phyloP scores from a whole-genome alignment of 2,113 vertebrate species.

The Peromyscus californicus region DNA sequence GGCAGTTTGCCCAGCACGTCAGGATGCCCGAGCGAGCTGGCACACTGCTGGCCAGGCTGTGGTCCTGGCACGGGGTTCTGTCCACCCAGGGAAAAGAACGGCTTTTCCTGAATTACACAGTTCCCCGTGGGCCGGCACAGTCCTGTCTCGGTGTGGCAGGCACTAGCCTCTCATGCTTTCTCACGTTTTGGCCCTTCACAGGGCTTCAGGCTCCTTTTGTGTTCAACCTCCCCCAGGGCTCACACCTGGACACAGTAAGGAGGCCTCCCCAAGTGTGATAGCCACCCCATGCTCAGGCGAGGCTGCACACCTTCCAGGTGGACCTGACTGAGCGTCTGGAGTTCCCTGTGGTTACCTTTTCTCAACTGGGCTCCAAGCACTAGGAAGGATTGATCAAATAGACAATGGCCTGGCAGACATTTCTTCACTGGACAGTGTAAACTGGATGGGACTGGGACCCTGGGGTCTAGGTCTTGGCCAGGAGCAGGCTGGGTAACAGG shows the following conservation, averaged over 20 bases:
- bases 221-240: background rate
- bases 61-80: background rate
- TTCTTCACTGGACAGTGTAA: background rate
- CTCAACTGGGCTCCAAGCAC: background rate
- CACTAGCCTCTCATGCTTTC: background rate
- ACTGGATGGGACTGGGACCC: background rate
- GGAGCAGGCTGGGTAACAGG: constrained; percentile 1
- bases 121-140: background rate
- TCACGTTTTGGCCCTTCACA: constrained; percentile 4
- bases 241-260: background rate
- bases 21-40: background rate
- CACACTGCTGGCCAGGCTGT: background rate
- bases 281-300: background rate
- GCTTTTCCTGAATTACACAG: background rate
- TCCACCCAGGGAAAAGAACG: background rate
- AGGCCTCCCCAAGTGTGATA: background rate
- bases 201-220: background rate
- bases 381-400: background rate
- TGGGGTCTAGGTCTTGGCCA: background rate
- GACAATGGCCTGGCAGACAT: background rate
- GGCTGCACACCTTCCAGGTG: background rate
- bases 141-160: background rate
- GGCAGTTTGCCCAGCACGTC: background rate
- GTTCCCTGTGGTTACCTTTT: background rate
- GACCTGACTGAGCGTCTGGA: background rate